Evolutionary conservation across 2,797 vertebrate genomes (phyloP).

Genomic region (Aratinga solstitialis): DNA sequence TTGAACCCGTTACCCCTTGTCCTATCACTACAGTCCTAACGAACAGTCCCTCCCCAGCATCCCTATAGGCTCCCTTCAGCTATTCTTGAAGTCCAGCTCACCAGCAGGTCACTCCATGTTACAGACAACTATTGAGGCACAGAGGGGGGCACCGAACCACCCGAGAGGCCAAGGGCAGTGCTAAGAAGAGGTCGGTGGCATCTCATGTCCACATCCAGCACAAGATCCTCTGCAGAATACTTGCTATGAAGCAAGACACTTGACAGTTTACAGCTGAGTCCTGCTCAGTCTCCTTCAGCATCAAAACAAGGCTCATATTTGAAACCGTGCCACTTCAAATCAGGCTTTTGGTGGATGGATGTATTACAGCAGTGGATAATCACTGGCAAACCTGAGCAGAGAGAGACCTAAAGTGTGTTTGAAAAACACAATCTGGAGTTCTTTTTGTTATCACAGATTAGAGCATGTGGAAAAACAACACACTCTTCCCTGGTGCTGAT

Average conservation of each 20-base stretch:
- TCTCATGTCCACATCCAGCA: neutral
- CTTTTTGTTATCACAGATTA: slow-evolving; percentile 27
- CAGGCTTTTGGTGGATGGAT: neutral
- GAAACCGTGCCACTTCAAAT: neutral
- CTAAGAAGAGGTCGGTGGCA: accelerated
- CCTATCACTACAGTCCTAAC: too few relatives aligned
- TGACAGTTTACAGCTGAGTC: accelerated
- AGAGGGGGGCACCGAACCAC: neutral
- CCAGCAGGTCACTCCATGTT: neutral
- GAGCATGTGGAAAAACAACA: slow-evolving; percentile 20
- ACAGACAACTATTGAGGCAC: neutral
- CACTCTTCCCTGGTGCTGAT: neutral
- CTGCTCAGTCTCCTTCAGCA: neutral
- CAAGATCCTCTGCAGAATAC: neutral
- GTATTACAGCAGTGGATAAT: accelerated
- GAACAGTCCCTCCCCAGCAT: too few relatives aligned
- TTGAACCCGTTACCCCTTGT: too few relatives aligned
- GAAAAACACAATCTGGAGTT: slow-evolving; percentile 17
- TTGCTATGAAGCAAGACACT: neutral
- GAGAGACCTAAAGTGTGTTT: neutral
- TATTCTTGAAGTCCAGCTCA: accelerated
- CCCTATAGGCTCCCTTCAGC: too few relatives aligned
- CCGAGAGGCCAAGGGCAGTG: neutral
- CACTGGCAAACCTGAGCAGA: neutral
- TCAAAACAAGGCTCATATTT: neutral